Base-by-base conservation (phyloP, 2,113 vertebrate species). In the Paracanthobrama guichenoti region DNA sequence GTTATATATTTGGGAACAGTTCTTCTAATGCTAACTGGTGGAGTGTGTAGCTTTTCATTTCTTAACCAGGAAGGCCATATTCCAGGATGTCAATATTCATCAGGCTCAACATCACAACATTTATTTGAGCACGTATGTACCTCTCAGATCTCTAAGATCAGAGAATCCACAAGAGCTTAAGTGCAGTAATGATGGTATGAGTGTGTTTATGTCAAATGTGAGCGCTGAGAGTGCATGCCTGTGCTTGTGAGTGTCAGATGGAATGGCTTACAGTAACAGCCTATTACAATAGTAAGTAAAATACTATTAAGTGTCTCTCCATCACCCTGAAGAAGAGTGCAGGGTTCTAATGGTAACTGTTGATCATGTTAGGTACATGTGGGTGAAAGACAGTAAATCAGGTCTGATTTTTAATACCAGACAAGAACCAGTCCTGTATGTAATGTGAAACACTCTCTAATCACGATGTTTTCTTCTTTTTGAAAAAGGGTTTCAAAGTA, bases 131-230 rank as follows among this genome's bases (percentile, higher is more conserved):
- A 20, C 1, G 18, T 20, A 59, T 59, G 31, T 11, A 11, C 18
- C 5, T 35, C 14, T 74, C 6, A 31, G 35, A 44, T 44, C 46
- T 75, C 14, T 39, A 35, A 44, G 28, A 78, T 59, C 55, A 44
- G 13, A 62, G 31, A 79, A 42, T 79, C 57, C 57, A 18, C 22
- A 42, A 59, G 7, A 57, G 53, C 11, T 18, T 18, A 42, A 77
- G 35, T 60, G 35, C 55, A 60, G 75, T 44, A 78, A 79, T 79
- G 76, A 78, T 2, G 55, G 57, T 62, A 10, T 57, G 57, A 79
- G 42, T 48, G 22, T 20, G 64, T 66, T 80, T 80, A 31, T 80
- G 60, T 64, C 9, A 26, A 64, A n/a, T 48, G 44, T 24, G 20
- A 42, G 31, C n/a, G 35, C 7, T 44, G 53, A 62, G 3, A 62